Base-by-base conservation (phyloP, 2,797 vertebrate genomes). In the Coccyzus lansbergi region DNA sequence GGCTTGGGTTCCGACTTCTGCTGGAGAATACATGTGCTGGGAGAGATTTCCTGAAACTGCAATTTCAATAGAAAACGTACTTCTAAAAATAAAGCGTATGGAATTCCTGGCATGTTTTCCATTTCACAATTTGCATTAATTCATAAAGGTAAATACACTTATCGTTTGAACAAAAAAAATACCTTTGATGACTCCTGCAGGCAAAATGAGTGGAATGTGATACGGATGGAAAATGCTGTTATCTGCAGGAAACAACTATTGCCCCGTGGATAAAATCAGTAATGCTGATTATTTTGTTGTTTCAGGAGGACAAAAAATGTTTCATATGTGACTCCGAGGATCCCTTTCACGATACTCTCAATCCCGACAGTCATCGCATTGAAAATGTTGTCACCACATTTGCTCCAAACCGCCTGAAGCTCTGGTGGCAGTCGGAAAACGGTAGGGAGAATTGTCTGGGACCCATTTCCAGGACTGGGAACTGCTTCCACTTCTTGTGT, bases 401-500 rank as follows among this genome's bases (percentile, higher is more conserved):
- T 5, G 99, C 97, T 62, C 98, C 98, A 2, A 99, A 99, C 96
- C 98, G 99, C 81, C 98, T 99, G 67, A 99, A 99, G 97, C 98
- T 99, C 59, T 99, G 99, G 99, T 99, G 99, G 99, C 99, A 99
- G 93, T 99, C 99, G 0, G 99, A 99, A 98, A 99, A 99, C 40
- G 99, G 99, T 99, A 97, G 74, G 98, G 94, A 36, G 56, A 36
- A 91, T 97, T 95, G 68, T 67, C 60, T 17, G 10, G 72, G 74
- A 48, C 52, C 64, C 80, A 53, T 95, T 94, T 77, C 55, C 40
- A 15, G n/a, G 42, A 69, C 94, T 72, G 65, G 70, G 68, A 90
- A 65, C 33, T 74, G 44, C 48, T 93, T 92, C 88, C 91, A 63
- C 29, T 97, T 78, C 95, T 95, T 95, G 96, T 95, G 84, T 97